Evolutionary conservation across 1,140 invertebrate genomes (phyloP), one percentile per base, ranked within the genome.

Genomic region (Fopius arisanus): DNA sequence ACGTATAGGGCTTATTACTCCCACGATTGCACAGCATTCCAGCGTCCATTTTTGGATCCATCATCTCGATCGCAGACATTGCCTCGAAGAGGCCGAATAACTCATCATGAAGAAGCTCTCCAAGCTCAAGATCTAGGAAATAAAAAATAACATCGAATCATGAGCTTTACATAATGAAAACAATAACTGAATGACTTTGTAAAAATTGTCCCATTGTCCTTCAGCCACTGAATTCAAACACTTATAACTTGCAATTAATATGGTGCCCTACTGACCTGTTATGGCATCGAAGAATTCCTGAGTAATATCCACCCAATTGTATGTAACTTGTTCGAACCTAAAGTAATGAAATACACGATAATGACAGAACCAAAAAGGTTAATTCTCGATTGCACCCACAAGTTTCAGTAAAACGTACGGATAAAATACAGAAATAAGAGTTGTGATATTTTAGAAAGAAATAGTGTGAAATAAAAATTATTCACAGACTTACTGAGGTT

Each of bases 21-120:
- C 93, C 93, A 81, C 95, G 90, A 87, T 98, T 98, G 83, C 96
- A 98, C 77, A 97, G 86, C 97, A 99, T 98, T 23, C 97, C 97
- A 48, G 97, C 97, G 90, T 99, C 98, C 98, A 99, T 99, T 91
- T 99, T 99, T 0, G 97, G 97, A 88, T 99, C 97, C 97, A 99
- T 99, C 96, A 99, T 98, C 88, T 99, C 98, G 83, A 99, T 99
- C 0, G 98, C 98, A 9, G 97, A 98, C 98, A 99, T 99, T 0
- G 97, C 97, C 88, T 99, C 98, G 90, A 98, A 98, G 19, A 99
- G 88, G 0, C 96, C 96, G 91, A 99, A 97, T 19, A 95, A 85
- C 67, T 95, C 93, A 91, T 97, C 96, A 82, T 97, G 96, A 12
- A 97, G 86, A 10, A 98, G 86, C 87, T 98, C 96, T 16, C 96